Evolutionary conservation across 2,113 vertebrate species (phyloP), one percentile per base, ranked within the genome.

Genomic region (Tachuris rubrigastra): DNA sequence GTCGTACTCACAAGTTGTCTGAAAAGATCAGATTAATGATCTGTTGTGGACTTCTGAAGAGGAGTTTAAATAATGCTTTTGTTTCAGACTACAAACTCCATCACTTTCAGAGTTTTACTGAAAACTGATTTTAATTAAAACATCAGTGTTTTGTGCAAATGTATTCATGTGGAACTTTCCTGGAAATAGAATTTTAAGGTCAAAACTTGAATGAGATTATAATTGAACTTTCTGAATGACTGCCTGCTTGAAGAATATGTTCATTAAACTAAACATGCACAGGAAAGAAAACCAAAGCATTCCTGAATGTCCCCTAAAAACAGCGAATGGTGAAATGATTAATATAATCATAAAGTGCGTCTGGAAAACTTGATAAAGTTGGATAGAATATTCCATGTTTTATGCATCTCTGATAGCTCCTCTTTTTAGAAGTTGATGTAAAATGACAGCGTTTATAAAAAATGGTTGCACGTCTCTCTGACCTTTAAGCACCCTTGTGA

Each of bases 111-210:
- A 63, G 52, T 86, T 88, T 42, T 71, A 50, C 85, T 27, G 33
- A 77, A 83, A 84, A 65, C 35, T 71, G 46, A 41, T 92, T 95
- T 90, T 91, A 85, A 90, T 96, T 85, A 87, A 94, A 89, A 56
- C 46, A 50, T 65, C 71, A 55, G 22, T 59, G 59, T 66, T 85
- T 75, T 66, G 50, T 91, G 55, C 50, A 67, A 66, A 66, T 23
- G 50, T 30, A 52, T 85, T 93, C 75, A 83, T 80, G 85, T 85
- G 90, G 79, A 94, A 91, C 33, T 85, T 75, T 47, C 25, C 58
- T 1, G 4, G 83, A 90, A 94, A 42, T 85, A 63, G 42, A 69
- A 67, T 83, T 71, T 86, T 81, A 86, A 94, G 90, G 79, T 88
- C 94, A 85, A 82, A 91, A 87, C 87, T 60, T 56, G 50, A 88